Base-by-base conservation (phyloP, 2,888 invertebrate genomes). In the Cheilosia grossa region DNA sequence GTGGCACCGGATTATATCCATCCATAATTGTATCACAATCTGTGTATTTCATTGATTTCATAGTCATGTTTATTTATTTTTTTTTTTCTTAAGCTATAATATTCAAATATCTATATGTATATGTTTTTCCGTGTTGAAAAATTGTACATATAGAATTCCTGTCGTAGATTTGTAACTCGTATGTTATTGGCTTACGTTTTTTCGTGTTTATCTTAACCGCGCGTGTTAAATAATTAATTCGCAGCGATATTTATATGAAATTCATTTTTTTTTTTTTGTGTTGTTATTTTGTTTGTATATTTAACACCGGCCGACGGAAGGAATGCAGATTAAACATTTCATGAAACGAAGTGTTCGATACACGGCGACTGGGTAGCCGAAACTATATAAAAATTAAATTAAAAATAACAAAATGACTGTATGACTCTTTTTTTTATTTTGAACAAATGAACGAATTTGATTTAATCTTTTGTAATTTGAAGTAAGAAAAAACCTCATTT, bases 21-120 rank as follows among this genome's bases (percentile, higher is more conserved):
- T 92, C 92, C 92, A 92, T 92, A 89, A 92, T 92, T 88, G 92
- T 92, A 91, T 92, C 92, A 92, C 92, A 92, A 91, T 92, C 92
- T 88, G 92, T 91, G 89, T 92, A 92, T 90, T 92, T 92, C 88
- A 92, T 92, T 89, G 92, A 92, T 91, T 92, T 92, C 92, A 92
- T 92, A 89, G 92, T 92, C 92, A 92, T 92, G 72, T 79, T 87
- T 85, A 70, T 75, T 51, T 51, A 33, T 61, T 89, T 91, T 37
- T 74, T 70, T 79, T 69, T 69, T 64, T 10, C 44, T 64, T 69
- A 33, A 69, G 15, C 56, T 72, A 58, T 42, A n/a, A 74, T 70
- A 47, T 42, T 37, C 51, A 17, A 56, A 56, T 75, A 64, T 42
- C 54, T 61, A 21, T 24, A 24, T 21, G 21, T 49, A 19, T 79